Base-by-base conservation (phyloP, 2,888 invertebrate genomes). In the Scaptomyza parva region DNA sequence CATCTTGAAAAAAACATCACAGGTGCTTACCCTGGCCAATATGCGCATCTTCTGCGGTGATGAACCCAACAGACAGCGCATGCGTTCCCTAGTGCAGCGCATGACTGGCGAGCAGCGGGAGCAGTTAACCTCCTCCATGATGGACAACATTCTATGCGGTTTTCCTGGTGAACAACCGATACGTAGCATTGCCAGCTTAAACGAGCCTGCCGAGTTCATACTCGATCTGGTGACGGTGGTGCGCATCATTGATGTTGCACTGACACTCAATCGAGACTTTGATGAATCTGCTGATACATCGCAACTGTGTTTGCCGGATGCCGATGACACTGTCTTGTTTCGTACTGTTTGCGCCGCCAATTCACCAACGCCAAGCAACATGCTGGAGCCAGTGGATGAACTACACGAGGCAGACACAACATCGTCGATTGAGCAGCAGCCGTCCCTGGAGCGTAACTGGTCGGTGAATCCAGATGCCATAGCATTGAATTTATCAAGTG, bases 21-120 rank as follows among this genome's bases (percentile, higher is more conserved):
- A 91, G 83, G 84, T 92, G 62, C 18, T 93, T 79, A 86, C 92
- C 66, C 50, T 92, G 57, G 93, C 92, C 45, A 93, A 92, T 18
- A 77, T 93, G 77, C 91, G 91, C 33, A 89, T 93, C 12, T 92
- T 92, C 17, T 91, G 92, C 54, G 93, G 93, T 0, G 93, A 93
- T 70, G 93, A 93, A 55, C 92, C 93, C 6, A 92, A 93, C 28
- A 90, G 93, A 5, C 91, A 91, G 54, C 88, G 92, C 28, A 90
- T 91, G 61, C 88, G 90, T 2, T 78, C 84, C 14, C 69, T 92
- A 3, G 81, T 91, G 1, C 78, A 71, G 2, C 79, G 85, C 39
- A 89, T 90, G 88, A 78, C 70, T 3, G 51, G 58, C 3, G 83
- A 82, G 3, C 89, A 91, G 47, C 88, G 88, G 14, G 70, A 83